Conservation (phyloP, 2,113 vertebrate genomes). For the Chaetorhynchus papuensis region DNA sequence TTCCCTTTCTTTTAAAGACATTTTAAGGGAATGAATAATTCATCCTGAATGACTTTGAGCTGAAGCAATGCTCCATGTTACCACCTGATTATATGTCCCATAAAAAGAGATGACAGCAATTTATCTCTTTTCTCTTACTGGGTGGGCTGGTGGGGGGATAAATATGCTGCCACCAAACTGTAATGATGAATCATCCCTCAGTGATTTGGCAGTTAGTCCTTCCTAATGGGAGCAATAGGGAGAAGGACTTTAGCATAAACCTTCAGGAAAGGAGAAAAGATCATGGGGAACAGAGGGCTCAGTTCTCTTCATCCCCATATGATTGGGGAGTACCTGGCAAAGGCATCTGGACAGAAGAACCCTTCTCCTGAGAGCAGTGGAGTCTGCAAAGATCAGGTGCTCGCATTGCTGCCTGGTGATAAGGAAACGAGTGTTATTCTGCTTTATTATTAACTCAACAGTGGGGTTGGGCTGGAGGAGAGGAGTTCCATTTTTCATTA, state of each 20-base stretch:
- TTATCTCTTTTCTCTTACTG: constrained; percentile 50
- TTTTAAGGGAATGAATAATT: constrained; percentile 69
- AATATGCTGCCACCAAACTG: constrained; percentile 31
- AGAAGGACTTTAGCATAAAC: not conserved
- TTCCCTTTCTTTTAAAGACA: constrained; percentile 2
- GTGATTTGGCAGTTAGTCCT: constrained; percentile 54
- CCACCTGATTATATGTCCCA: constrained; percentile 68
- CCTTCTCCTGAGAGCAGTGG: not conserved
- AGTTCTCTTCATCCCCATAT: not conserved
- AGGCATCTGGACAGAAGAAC: not conserved
- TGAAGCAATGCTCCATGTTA: constrained; percentile 39
- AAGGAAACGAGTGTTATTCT: not conserved
- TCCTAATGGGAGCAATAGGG: not conserved
- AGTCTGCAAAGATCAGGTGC: not conserved
- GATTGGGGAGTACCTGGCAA: not conserved
- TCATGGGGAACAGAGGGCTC: not conserved
- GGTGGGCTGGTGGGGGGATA: constrained; percentile 45
- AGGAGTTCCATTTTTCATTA: not conserved
- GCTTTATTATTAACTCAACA: not conserved
- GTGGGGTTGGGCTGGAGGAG: not conserved
- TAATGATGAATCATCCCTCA: constrained; percentile 59
- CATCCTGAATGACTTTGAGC: constrained; percentile 63
- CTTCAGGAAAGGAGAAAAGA: not conserved
- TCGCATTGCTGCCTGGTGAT: not conserved
- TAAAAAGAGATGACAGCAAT: constrained; percentile 71